Evolutionary conservation across 2,113 vertebrate genomes (phyloP), one percentile per base, ranked within the genome.

Genomic region (Pteronura brasiliensis): DNA sequence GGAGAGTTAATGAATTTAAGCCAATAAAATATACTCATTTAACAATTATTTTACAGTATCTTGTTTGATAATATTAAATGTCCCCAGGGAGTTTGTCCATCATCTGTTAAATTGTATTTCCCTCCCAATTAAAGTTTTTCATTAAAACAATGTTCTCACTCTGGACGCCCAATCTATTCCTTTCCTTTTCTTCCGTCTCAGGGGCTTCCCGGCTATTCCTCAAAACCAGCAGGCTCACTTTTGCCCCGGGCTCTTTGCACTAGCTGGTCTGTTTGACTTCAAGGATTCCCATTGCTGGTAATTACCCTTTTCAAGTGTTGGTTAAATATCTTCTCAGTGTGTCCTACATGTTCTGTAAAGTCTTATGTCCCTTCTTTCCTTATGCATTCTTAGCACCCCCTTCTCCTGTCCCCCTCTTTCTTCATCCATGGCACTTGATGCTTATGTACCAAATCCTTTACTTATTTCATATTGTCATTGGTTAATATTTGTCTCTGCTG

Each of bases 61-160:
- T 89, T 52, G 27, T 77, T 88, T 82, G 49, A 18, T 21, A 86
- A 92, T 88, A 81, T 61, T 44, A 39, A 81, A 27, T 85, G 42
- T 1, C 47, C 1, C 39, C 6, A 18, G 11, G 44, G 25, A 83
- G 2, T 47, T 29, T 69, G 25, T 36, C 18, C 59, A 86, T 57
- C 52, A 47, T 44, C 57, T 83, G 10, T 49, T 59, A 36, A 25
- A 61, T 27, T 88, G 29, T 18, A 31, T 91, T 87, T 91, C 15
- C 31, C 25, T 92, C 11, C 27, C 69, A 57, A 36, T 59, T 79
- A 61, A 6, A 87, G n/a, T 47, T 49, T 93, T 63, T 72, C 31
- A 39, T 84, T 49, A 57, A 61, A 69, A 47, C 21, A 77, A 18
- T 29, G 29, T 6, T 36, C 11, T 80, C 27, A 4, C 47, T 12